phyloP scores from a whole-genome alignment of 2,797 vertebrate species.

The Pseudotriccus pelzelni region DNA sequence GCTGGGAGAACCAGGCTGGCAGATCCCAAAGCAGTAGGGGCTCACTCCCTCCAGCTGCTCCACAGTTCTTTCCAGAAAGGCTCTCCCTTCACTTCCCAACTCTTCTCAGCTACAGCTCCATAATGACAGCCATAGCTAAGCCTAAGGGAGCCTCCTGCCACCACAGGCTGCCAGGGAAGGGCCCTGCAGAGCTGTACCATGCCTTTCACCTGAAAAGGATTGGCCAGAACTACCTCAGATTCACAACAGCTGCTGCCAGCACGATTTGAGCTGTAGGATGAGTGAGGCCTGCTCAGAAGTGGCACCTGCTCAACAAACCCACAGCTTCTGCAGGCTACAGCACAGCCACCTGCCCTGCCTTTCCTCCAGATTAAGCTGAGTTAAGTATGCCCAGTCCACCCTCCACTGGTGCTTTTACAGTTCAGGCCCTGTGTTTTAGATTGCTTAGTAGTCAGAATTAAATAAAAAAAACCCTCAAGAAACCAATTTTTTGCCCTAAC shows the following conservation, averaged over 20 bases:
- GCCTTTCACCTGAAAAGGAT: not conserved
- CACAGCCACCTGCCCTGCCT: not conserved
- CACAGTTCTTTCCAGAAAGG: not conserved
- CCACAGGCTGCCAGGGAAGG: not conserved
- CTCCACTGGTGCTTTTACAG: not conserved
- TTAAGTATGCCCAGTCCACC: not conserved
- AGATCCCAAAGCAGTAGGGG: not conserved
- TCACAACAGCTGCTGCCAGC: not conserved
- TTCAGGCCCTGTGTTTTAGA: not conserved
- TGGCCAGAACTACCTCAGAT: not conserved
- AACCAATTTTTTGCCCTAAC: not conserved
- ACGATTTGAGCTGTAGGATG: fast-evolving
- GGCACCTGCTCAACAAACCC: not conserved
- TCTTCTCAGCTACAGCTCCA: not conserved
- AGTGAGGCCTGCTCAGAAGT: not conserved
- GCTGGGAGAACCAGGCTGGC: not conserved
- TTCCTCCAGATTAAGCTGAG: not conserved
- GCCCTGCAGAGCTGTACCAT: not conserved
- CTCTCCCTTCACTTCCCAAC: too few relatives aligned
- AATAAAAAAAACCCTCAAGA: not conserved
- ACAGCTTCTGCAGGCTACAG: not conserved
- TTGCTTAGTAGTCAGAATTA: not conserved
- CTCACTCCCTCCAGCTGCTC: not conserved
- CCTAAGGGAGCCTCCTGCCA: not conserved
- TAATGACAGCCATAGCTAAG: not conserved